Conservation (phyloP, 2,797 vertebrate genomes). For the Schizothorax lantsangensis region DNA sequence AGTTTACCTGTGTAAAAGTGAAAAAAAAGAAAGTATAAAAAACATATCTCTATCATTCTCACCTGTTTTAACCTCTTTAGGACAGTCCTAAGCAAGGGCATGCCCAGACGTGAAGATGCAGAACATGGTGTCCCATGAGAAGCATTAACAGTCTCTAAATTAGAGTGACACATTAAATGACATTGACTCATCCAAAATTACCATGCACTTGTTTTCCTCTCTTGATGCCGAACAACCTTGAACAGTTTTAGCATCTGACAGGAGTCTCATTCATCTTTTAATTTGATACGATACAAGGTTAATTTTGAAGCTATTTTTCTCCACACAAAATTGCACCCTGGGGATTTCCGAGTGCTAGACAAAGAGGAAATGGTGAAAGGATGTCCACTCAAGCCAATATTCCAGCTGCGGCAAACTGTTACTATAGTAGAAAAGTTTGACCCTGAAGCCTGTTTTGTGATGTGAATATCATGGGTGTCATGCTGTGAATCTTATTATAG, state of each 20-base stretch:
- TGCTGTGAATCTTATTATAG: conserved; percentile 28
- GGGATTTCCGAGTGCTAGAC: neutral
- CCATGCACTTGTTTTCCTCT: conserved; percentile 17
- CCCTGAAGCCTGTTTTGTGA: conserved; percentile 40
- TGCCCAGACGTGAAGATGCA: conserved; percentile 10
- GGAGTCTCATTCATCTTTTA: conserved; percentile 48
- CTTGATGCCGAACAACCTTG: conserved; percentile 48
- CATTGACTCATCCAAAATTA: conserved; percentile 49
- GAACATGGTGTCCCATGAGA: conserved; percentile 39
- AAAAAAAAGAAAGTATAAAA: neutral
- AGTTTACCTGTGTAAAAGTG: neutral
- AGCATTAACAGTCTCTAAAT: conserved; percentile 52
- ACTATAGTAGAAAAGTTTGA: conserved; percentile 19
- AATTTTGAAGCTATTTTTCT: conserved; percentile 38
- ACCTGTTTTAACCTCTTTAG: conserved; percentile 8
- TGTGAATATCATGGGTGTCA: conserved; percentile 2
- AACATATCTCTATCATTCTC: neutral
- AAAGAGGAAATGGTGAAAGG: neutral
- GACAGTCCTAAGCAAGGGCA: conserved; percentile 21
- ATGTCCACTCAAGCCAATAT: conserved; percentile 11
- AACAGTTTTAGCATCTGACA: conserved; percentile 53
- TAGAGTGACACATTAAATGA: conserved; percentile 48
- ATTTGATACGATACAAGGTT: conserved; percentile 52
- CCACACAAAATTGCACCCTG: conserved; percentile 2
- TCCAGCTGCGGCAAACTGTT: conserved; percentile 12